Percentiles rank a stretch among this genome's conserved stretches.
These are phyloP conservation scores for Suillia variegata DNA, from an alignment of 2,888 invertebrate species.

Conservation along the genomic window DNA sequence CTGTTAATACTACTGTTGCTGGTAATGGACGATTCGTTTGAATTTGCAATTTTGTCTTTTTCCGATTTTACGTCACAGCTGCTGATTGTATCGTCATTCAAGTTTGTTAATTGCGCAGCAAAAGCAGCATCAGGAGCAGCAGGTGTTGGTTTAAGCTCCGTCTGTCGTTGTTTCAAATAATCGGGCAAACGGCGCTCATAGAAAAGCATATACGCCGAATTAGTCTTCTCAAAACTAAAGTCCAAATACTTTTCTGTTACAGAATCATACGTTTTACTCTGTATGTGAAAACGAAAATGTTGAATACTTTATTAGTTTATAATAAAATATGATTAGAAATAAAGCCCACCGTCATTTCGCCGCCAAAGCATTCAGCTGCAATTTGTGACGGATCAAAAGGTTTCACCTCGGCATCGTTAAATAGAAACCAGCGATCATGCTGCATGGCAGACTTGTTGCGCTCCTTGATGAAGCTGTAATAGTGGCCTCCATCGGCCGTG, in stretches of 20 bases:
- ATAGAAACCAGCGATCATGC: slow-evolving; percentile 89
- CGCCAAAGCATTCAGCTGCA: slow-evolving; percentile 95
- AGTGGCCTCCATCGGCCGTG: slow-evolving; percentile 97
- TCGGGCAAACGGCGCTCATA: slow-evolving; percentile 79
- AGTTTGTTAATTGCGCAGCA: too few relatives aligned
- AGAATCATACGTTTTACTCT: slow-evolving; percentile 96
- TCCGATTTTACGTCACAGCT: not conserved
- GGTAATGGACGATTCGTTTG: too few relatives aligned
- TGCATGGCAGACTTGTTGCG: slow-evolving; percentile 69
- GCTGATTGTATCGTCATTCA: not conserved
- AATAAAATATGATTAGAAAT: not conserved
- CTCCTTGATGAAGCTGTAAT: slow-evolving; percentile 94
- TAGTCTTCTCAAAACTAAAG: slow-evolving; percentile 96
- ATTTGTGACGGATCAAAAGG: slow-evolving; percentile 94
- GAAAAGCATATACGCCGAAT: slow-evolving; percentile 96
- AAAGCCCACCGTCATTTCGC: slow-evolving; percentile 85
- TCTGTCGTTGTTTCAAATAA: slow-evolving; percentile 55
- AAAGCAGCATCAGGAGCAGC: slow-evolving; percentile 19
- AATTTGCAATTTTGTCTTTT: too few relatives aligned
- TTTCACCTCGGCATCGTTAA: slow-evolving; percentile 93
- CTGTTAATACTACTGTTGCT: too few relatives aligned
- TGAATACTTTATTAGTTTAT: too few relatives aligned
- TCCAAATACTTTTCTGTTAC: slow-evolving; percentile 97
- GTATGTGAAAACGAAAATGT: slow-evolving; percentile 32
- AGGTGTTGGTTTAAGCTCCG: slow-evolving; percentile 46